phyloP scores from a whole-genome alignment of 1,140 invertebrate genomes.

The Teleogryllus occipitalis region DNA sequence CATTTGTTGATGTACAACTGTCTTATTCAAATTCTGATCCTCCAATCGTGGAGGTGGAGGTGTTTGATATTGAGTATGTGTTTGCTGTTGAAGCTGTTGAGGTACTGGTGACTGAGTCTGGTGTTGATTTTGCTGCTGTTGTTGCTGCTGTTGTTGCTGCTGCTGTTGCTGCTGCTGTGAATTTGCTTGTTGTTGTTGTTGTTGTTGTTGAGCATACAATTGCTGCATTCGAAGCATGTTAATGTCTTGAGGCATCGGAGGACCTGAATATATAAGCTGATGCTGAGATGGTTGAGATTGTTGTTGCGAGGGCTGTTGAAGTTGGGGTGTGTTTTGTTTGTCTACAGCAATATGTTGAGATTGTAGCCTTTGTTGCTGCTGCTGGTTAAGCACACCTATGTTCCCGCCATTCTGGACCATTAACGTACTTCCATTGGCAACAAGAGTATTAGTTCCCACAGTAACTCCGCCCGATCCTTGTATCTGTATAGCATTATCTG shows the following conservation, averaged over 20 bases:
- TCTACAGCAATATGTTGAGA: not conserved
- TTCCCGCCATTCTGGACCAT: conserved; percentile 13
- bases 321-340: not conserved
- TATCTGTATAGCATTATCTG: not conserved
- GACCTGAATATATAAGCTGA: conserved; percentile 9
- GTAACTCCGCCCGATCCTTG: not conserved
- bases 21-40: conserved; percentile 9
- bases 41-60: conserved; percentile 8
- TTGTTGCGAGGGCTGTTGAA: not conserved
- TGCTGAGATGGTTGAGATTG: not conserved
- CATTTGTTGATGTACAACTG: conserved; percentile 7
- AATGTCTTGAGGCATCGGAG: not conserved
- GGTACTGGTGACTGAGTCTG: conserved; percentile 9
- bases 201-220: conserved; percentile 3
- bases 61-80: conserved; percentile 11
- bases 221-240: conserved; percentile 10
- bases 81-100: conserved; percentile 12
- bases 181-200: conserved; percentile 19
- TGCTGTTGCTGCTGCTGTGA: conserved; percentile 31
- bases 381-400: not conserved
- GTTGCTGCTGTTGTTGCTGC: conserved; percentile 28
- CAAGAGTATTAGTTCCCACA: not conserved
- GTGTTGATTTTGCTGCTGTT: conserved; percentile 9
- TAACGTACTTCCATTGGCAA: not conserved
- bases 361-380: not conserved